Conservation (phyloP, 2,113 vertebrate genomes). For the Podarcis raffonei region DNA sequence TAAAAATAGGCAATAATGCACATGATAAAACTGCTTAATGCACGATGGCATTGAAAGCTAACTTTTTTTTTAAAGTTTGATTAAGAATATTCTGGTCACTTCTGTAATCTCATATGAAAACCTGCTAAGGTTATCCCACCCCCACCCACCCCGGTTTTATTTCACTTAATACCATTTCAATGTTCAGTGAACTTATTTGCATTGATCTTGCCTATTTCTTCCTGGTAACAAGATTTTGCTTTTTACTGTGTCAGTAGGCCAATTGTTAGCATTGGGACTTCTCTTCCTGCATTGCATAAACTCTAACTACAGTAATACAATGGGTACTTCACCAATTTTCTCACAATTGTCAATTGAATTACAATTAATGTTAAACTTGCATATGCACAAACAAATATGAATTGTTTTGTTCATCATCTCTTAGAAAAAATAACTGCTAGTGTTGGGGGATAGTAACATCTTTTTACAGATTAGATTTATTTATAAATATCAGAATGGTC, state of each 20-base stretch:
- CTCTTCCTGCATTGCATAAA: neutral
- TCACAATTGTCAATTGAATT: no score
- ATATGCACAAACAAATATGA: no score
- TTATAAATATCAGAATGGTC: no score
- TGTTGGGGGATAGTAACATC: no score
- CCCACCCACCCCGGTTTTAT: neutral
- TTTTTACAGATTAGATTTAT: no score
- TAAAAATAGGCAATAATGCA: constrained; percentile 64
- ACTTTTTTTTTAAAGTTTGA: constrained; percentile 32
- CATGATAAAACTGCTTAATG: constrained; percentile 55
- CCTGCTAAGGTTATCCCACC: neutral
- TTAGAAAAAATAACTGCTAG: no score
- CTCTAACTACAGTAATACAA: neutral
- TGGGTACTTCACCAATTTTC: neutral
- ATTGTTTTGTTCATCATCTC: no score
- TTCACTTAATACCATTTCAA: neutral
- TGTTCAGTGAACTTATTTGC: constrained; percentile 4
- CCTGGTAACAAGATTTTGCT: neutral
- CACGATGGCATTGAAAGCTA: constrained; percentile 49
- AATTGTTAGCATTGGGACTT: neutral
- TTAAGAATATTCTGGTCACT: constrained; percentile 65
- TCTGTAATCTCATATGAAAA: constrained; percentile 43
- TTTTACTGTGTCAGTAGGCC: neutral
- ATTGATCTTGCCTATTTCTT: neutral
- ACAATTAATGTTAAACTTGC: no score